Conservation (phyloP, 1,140 invertebrate genomes). For the Pissodes strobi region DNA sequence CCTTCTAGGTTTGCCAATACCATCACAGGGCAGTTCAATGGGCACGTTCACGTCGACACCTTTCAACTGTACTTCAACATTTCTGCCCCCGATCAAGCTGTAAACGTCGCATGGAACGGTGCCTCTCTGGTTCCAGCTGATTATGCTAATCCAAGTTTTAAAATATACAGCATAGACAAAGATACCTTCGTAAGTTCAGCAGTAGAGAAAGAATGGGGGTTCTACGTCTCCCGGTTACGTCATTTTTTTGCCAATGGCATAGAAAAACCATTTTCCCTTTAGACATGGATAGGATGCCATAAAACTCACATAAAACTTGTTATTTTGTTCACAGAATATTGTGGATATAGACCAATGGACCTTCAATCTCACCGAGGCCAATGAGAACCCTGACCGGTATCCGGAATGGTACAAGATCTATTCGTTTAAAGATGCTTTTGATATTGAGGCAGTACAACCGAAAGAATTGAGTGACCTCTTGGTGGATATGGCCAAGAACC, state of each 20-base stretch:
- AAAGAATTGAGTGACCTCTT: constrained; percentile 59
- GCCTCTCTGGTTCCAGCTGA: constrained; percentile 72
- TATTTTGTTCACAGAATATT: constrained; percentile 17
- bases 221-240: too few relatives aligned
- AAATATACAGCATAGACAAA: constrained; percentile 71
- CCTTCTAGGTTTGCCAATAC: constrained; percentile 60
- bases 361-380: constrained; percentile 78
- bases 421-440: constrained; percentile 68
- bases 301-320: too few relatives aligned
- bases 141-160: constrained; percentile 80
- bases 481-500: constrained; percentile 57
- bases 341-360: constrained; percentile 61
- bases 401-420: constrained; percentile 73
- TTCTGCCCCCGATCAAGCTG: constrained; percentile 45
- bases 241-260: too few relatives aligned
- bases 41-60: constrained; percentile 79
- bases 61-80: constrained; percentile 69
- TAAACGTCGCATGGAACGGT: constrained; percentile 75
- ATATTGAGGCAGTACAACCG: constrained; percentile 58
- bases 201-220: too few relatives aligned
- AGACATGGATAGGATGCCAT: too few relatives aligned
- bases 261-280: too few relatives aligned
- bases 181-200: constrained; percentile 66
- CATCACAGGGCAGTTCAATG: constrained; percentile 78
- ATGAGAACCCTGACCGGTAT: constrained; percentile 57